Base-by-base conservation (phyloP, 2,797 vertebrate genomes). In the Brachymystax lenok region DNA sequence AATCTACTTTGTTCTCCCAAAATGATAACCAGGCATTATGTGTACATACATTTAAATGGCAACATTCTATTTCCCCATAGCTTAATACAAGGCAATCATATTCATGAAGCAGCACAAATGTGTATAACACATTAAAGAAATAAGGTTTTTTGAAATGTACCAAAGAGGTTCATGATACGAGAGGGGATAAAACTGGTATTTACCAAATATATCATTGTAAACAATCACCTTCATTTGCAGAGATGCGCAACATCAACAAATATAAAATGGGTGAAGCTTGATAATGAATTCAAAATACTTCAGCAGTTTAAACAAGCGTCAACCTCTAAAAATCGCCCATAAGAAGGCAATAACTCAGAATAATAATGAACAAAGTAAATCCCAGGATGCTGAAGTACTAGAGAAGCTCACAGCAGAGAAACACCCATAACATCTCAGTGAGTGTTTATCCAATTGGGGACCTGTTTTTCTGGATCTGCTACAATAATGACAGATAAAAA, bases 81-180 rank as follows among this genome's bases (percentile, higher is more conserved):
- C 89, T 92, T 90, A 92, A 91, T 89, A 90, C 88, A 90, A 93
- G 93, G 93, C 93, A 94, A 94, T 94, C 89, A 92, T 91, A 91
- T 92, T 88, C 82, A 87, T 89, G 76, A 92, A 94, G 94, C 94
- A 95, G 94, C 94, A 94, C 91, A 91, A 93, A 94, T 92, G 92
- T 95, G 92, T 94, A 86, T 73, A 91, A 94, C 93, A 94, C 93
- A 91, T 93, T 87, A 87, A 90, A 90, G 80, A 92, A 93, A 91
- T 80, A 85, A 79, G 33, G 70, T 74, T 84, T 85, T 89, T 86
- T 68, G 88, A 85, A 90, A 86, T 93, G 93, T 95, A 95, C 93
- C 93, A 90, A 93, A 78, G 24, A 86, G 88, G 83, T 87, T 89
- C 76, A 70, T 82, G 83, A 87, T 82, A 84, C 85, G 88, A 79